phyloP scores from a whole-genome alignment of 2,797 vertebrate species.

The Takifugu ocellatus region DNA sequence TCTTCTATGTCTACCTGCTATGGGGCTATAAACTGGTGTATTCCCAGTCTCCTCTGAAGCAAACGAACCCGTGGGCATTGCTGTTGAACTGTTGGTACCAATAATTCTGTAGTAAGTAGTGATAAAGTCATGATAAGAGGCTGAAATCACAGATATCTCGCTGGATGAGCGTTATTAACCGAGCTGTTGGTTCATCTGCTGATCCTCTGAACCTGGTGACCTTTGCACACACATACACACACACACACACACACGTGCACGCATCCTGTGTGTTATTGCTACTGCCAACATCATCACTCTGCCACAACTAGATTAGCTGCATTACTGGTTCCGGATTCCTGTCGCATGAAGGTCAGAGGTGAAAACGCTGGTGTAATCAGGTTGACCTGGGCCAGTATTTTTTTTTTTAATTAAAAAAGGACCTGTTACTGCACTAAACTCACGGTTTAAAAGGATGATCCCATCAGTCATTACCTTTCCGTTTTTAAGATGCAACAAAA shows the following conservation, averaged over 20 bases:
- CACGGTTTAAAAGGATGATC: too few relatives aligned
- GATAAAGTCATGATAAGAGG: conserved; percentile 6
- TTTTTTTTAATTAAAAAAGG: neutral
- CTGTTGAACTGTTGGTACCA: neutral
- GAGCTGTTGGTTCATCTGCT: conserved; percentile 26
- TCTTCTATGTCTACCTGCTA: neutral
- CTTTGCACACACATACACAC: conserved; percentile 50
- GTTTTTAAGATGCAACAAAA: conserved; percentile 83
- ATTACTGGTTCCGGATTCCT: too few relatives aligned
- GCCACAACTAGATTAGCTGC: too few relatives aligned
- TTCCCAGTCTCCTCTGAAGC: neutral
- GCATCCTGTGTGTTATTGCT: conserved; percentile 26
- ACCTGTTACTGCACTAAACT: neutral
- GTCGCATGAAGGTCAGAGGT: too few relatives aligned
- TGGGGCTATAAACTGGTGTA: neutral
- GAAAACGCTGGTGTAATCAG: too few relatives aligned
- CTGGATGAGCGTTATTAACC: conserved; percentile 5
- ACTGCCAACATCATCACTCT: conserved; percentile 60
- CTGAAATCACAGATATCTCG: conserved; percentile 6
- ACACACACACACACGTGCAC: neutral
- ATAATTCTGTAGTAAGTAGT: neutral
- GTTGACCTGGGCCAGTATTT: neutral
- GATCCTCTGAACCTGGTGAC: conserved; percentile 51
- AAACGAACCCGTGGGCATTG: neutral
- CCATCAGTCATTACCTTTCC: conserved; percentile 83